phyloP scores from a whole-genome alignment of 2,113 vertebrate genomes.

The Oxyura jamaicensis region DNA sequence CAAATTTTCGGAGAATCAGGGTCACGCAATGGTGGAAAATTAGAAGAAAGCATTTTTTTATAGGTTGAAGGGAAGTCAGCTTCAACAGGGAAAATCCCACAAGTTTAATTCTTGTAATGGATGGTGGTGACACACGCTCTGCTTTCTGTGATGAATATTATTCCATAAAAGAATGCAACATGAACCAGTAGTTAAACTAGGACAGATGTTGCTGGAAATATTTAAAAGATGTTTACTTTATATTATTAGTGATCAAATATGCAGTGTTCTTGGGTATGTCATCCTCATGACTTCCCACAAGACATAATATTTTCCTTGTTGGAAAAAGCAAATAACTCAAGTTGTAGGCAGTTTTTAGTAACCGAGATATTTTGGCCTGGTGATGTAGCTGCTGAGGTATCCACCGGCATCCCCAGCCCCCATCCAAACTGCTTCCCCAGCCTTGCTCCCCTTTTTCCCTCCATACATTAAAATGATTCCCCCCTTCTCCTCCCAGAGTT shows the following conservation, averaged over 20 bases:
- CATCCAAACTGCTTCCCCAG: not conserved
- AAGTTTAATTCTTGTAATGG: constrained; percentile 32
- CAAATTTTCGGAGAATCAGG: not conserved
- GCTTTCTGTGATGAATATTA: constrained; percentile 39
- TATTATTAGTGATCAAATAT: constrained; percentile 62
- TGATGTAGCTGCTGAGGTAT: not conserved
- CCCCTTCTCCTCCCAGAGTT: not conserved
- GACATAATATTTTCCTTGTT: constrained; percentile 65
- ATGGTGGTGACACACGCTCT: constrained; percentile 14
- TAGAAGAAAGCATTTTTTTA: not conserved
- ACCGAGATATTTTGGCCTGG: not conserved
- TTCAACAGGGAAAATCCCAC: constrained; percentile 11
- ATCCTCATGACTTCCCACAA: constrained; percentile 55
- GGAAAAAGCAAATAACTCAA: constrained; percentile 42
- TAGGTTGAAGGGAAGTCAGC: not conserved
- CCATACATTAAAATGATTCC: not conserved
- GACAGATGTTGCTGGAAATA: constrained; percentile 69
- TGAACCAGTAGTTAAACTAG: constrained; percentile 69
- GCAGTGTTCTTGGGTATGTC: constrained; percentile 41
- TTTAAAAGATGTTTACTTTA: constrained; percentile 62
- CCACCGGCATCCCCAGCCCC: not conserved
- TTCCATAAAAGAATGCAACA: constrained; percentile 63
- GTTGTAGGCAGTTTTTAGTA: constrained; percentile 28
- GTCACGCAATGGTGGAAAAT: constrained; percentile 4
- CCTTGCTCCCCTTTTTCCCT: not conserved